Evolutionary conservation across 1,140 invertebrate species (phyloP).

Genomic region (Drosophila varians): DNA sequence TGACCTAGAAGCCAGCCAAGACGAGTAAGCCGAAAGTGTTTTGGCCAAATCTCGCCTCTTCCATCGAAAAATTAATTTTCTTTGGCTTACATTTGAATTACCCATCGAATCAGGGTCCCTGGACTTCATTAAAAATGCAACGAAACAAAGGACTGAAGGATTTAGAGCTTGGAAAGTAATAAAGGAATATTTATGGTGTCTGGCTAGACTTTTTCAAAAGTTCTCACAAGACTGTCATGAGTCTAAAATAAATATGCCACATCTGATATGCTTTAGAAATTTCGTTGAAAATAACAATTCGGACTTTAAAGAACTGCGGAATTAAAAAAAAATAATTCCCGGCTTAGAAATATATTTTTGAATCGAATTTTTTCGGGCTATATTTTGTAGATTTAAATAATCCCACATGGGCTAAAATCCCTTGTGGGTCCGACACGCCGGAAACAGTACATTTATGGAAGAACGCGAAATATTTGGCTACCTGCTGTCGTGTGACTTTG

Average conservation of each 20-base stretch:
- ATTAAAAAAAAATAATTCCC: conserved; percentile 41
- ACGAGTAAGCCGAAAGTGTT: conserved; percentile 24
- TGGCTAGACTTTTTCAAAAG: not conserved
- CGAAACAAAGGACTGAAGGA: conserved; percentile 32
- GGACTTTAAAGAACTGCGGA: no score
- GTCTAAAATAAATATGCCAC: no score
- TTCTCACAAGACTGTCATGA: not conserved
- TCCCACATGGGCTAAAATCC: not conserved
- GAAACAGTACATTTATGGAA: conserved; percentile 50
- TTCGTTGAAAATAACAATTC: no score
- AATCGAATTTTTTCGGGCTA: not conserved
- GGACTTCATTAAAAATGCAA: conserved; percentile 60
- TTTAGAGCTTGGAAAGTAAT: conserved; percentile 53
- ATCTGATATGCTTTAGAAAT: no score
- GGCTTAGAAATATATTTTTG: conserved; percentile 31
- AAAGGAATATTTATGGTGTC: conserved; percentile 74
- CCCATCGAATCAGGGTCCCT: conserved; percentile 9
- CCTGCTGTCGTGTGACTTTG: conserved; percentile 52
- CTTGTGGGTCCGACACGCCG: no score
- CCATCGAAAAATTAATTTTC: conserved; percentile 60
- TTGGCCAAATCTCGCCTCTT: conserved; percentile 6
- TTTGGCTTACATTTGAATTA: conserved; percentile 75
- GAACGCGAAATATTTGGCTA: conserved; percentile 30
- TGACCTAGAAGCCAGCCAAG: conserved; percentile 30
- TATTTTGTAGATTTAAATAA: not conserved